These are phyloP conservation scores for Apeira syringaria DNA, from an alignment of 2,888 invertebrate species.

Conservation along the genomic window DNA sequence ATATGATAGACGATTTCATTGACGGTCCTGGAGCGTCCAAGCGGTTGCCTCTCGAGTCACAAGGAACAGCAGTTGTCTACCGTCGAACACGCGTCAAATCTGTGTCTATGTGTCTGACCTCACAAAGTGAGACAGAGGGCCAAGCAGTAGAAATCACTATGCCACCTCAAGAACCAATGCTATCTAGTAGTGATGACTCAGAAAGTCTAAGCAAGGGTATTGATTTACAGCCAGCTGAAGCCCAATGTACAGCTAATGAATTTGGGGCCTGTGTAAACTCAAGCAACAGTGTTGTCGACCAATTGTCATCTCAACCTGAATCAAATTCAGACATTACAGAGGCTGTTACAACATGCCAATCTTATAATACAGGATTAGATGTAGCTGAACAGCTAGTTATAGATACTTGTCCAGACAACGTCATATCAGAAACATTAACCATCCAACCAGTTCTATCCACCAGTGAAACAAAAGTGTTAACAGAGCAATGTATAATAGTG, in stretches of 20 bases:
- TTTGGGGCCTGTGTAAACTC: slow-evolving; percentile 33
- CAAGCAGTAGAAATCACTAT: slow-evolving; percentile 21
- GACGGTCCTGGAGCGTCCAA: slow-evolving; percentile 75
- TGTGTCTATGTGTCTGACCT: not conserved
- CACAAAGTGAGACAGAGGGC: slow-evolving; percentile 9
- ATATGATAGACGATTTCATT: slow-evolving; percentile 80
- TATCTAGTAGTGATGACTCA: slow-evolving; percentile 42
- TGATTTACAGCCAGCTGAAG: slow-evolving; percentile 25
- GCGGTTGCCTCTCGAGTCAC: slow-evolving; percentile 47
- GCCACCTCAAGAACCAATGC: slow-evolving; percentile 30
- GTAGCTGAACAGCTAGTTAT: not conserved
- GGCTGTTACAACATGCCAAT: not conserved
- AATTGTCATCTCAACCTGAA: no score
- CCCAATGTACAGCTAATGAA: slow-evolving; percentile 33
- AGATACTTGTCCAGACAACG: not conserved
- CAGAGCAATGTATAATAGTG: not conserved
- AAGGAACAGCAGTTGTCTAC: slow-evolving; percentile 7
- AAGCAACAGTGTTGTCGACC: slow-evolving; percentile 28
- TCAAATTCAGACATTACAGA: no score
- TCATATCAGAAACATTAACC: not conserved
- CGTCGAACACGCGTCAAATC: not conserved
- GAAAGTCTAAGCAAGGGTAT: slow-evolving; percentile 34
- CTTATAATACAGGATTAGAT: not conserved
- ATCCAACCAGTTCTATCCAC: not conserved
- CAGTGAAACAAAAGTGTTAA: not conserved